phyloP scores from a whole-genome alignment of 1,140 invertebrate species.

The Pissodes strobi region DNA sequence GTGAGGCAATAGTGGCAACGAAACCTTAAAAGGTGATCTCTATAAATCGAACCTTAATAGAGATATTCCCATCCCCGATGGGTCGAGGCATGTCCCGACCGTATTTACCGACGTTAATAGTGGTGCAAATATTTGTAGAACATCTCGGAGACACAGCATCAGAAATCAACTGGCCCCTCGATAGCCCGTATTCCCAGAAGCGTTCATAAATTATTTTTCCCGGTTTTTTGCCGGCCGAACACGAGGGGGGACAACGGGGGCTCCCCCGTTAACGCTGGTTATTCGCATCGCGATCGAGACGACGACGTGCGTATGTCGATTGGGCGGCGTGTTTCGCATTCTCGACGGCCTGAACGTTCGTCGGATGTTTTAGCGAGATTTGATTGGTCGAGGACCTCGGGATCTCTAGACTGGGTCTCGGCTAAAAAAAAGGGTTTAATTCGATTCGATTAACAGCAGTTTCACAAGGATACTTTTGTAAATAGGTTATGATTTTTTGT shows the following conservation, averaged over 20 bases:
- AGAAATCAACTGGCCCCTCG: neutral
- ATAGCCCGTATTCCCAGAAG: neutral
- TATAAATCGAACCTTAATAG: no score
- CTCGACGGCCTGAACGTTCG: neutral
- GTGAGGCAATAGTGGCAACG: no score
- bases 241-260: neutral
- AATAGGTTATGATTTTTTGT: no score
- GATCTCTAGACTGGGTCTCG: no score
- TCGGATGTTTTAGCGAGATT: neutral
- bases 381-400: neutral
- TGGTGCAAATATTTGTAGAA: conserved; percentile 14
- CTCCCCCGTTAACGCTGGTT: neutral
- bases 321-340: conserved; percentile 1
- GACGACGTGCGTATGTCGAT: conserved; percentile 4
- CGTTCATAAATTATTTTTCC: conserved; percentile 12
- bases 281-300: neutral
- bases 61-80: no score
- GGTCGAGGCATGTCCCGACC: neutral
- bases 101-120: conserved; percentile 2
- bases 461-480: no score
- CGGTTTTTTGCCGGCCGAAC: neutral
- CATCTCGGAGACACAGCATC: neutral
- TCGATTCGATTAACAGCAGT: no score
- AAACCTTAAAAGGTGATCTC: no score
- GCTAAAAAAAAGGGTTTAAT: no score